phyloP scores from a whole-genome alignment of 1,140 invertebrate genomes.

The Asbolus verrucosus region DNA sequence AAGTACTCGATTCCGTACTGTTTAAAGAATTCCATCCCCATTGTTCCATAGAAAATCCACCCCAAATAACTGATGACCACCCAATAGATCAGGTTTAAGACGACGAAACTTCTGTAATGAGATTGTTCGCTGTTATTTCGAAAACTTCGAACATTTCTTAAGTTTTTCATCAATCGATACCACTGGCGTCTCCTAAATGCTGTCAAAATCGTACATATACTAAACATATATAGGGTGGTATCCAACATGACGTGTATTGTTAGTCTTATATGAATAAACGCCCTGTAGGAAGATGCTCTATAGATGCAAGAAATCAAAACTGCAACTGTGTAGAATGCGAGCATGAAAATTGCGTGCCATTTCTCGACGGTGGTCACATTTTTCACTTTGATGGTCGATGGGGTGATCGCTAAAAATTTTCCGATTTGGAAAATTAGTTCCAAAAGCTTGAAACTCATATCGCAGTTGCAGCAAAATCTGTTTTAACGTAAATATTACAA shows the following conservation, averaged over 20 bases:
- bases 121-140: neutral
- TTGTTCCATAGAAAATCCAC: neutral
- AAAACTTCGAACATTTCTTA: neutral
- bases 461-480: too few species aligned
- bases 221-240: neutral
- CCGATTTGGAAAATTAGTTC: neutral
- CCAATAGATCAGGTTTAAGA: neutral
- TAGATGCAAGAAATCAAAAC: neutral
- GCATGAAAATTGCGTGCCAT: neutral
- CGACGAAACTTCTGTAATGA: neutral
- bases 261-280: neutral
- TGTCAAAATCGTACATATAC: neutral
- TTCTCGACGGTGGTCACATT: neutral
- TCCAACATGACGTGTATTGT: neutral
- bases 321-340: neutral
- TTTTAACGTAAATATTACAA: too few species aligned
- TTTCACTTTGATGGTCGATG: neutral
- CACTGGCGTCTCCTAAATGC: neutral
- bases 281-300: neutral
- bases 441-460: neutral
- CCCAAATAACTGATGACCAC: neutral
- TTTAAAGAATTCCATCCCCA: neutral
- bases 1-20: neutral
- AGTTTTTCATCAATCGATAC: neutral
- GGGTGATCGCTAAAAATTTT: neutral